Conservation (phyloP, 1,140 invertebrate genomes). For the Metopolophium dirhodum region DNA sequence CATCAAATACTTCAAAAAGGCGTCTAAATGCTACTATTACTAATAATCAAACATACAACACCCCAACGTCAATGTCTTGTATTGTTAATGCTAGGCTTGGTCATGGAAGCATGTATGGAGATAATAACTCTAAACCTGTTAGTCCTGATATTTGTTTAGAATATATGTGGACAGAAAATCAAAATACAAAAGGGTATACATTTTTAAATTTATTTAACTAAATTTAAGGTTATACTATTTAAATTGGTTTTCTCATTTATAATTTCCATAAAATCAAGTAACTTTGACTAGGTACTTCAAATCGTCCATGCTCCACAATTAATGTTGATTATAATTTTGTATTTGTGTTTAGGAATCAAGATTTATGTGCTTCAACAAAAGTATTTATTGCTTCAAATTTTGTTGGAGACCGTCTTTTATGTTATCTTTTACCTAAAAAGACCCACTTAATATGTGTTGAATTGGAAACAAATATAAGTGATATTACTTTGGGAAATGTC, state of each 20-base stretch:
- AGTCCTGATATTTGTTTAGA: constrained; percentile 86
- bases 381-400: constrained; percentile 84
- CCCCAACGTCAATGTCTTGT: constrained; percentile 53
- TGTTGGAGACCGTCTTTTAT: constrained; percentile 82
- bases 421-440: constrained; percentile 76
- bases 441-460: constrained; percentile 76
- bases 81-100: constrained; percentile 60
- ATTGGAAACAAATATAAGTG: constrained; percentile 69
- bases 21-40: constrained; percentile 45
- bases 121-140: constrained; percentile 70
- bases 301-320: neutral
- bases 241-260: neutral
- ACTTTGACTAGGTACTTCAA: neutral
- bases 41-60: constrained; percentile 40
- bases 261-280: neutral
- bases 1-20: constrained; percentile 31
- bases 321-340: neutral
- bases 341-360: constrained; percentile 63
- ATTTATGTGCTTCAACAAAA: constrained; percentile 71
- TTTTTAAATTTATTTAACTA: neutral
- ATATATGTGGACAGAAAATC: constrained; percentile 84
- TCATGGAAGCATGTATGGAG: constrained; percentile 59
- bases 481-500: constrained; percentile 77
- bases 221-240: neutral
- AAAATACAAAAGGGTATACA: constrained; percentile 66